phyloP scores from a whole-genome alignment of 2,113 vertebrate species.

The Polyodon spathula region DNA sequence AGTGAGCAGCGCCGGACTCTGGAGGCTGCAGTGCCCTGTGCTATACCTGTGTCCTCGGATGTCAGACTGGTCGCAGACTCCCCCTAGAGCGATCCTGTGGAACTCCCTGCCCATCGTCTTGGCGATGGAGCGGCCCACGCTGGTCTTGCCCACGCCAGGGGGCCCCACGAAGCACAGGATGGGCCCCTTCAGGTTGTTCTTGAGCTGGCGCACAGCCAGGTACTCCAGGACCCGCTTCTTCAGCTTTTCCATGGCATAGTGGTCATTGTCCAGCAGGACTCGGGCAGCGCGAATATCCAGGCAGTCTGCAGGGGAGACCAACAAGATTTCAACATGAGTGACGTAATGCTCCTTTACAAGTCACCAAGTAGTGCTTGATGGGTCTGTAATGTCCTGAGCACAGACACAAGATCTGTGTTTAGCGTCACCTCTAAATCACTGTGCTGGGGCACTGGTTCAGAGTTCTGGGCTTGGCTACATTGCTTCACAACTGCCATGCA shows the following conservation, averaged over 20 bases:
- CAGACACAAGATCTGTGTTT: too few relatives aligned
- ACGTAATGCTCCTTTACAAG: background rate
- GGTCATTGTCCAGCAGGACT: constrained; percentile 83
- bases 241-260: constrained; percentile 92
- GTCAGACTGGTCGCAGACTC: constrained; percentile 93
- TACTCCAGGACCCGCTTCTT: constrained; percentile 93
- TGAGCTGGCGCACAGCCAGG: constrained; percentile 86
- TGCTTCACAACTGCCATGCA: too few relatives aligned
- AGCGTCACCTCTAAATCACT: too few relatives aligned
- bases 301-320: constrained; percentile 57
- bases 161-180: constrained; percentile 95
- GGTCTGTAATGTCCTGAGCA: constrained; percentile 4
- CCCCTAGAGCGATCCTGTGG: constrained; percentile 88
- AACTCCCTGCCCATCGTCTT: constrained; percentile 89
- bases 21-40: background rate
- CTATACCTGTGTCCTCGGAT: constrained; percentile 89
- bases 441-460: too few relatives aligned
- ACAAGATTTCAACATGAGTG: background rate
- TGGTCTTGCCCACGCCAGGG: constrained; percentile 93
- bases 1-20: too few relatives aligned
- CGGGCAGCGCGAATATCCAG: constrained; percentile 85
- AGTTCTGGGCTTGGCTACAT: too few relatives aligned
- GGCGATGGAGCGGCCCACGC: constrained; percentile 88
- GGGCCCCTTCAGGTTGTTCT: constrained; percentile 83
- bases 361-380: background rate